phyloP scores from a whole-genome alignment of 2,113 vertebrate genomes.

The Dinomys branickii region DNA sequence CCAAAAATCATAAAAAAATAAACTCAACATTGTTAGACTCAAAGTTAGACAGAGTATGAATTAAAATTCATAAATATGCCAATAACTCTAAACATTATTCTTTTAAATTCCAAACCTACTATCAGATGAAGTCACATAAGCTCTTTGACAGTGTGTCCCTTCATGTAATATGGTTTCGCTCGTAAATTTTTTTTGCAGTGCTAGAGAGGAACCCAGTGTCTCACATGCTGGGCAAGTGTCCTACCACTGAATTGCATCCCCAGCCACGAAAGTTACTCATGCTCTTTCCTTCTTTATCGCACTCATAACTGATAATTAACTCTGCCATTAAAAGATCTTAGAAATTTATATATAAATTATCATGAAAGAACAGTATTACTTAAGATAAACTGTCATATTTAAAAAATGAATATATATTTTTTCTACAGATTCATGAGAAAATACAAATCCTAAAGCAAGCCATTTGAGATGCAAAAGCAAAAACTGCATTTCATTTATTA shows the following conservation, averaged over 20 bases:
- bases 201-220: background rate
- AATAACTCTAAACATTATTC: background rate
- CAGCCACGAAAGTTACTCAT: background rate
- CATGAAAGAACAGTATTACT: background rate
- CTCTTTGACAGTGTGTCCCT: background rate
- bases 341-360: conserved; percentile 7
- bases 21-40: background rate
- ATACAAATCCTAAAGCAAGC: background rate
- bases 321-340: conserved; percentile 19
- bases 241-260: background rate
- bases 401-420: conserved; percentile 39
- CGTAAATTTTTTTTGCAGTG: background rate
- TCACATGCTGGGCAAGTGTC: background rate
- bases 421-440: conserved; percentile 25
- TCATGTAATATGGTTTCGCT: background rate
- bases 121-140: background rate
- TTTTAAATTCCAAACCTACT: background rate
- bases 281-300: background rate
- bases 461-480: background rate
- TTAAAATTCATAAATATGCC: background rate
- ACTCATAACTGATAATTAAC: background rate
- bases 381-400: background rate
- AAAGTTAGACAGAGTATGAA: background rate
- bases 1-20: background rate
- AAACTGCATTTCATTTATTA: background rate